Evolutionary conservation across 2,888 invertebrate genomes (phyloP).

Genomic region (Chrysolina haemoptera): DNA sequence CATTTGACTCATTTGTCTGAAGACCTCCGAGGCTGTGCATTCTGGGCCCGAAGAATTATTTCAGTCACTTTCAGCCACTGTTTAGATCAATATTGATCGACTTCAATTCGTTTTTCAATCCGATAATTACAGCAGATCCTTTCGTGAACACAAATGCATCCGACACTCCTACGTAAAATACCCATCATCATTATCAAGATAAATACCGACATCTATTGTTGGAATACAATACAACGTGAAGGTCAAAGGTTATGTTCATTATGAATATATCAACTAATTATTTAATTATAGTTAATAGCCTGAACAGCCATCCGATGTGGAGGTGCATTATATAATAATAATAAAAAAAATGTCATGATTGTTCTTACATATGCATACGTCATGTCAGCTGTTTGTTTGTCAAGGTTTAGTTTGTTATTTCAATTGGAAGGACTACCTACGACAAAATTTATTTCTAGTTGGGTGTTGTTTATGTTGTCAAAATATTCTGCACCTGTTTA

Average conservation of each 20-base stretch:
- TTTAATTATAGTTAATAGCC: constrained; percentile 8
- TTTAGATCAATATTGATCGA: neutral
- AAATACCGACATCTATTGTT: constrained; percentile 16
- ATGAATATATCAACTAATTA: constrained; percentile 12
- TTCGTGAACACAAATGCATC: constrained; percentile 2
- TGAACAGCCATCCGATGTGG: neutral
- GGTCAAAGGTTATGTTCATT: constrained; percentile 15
- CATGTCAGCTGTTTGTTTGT: neutral
- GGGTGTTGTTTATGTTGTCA: neutral
- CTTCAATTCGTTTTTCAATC: neutral
- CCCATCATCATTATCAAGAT: constrained; percentile 5
- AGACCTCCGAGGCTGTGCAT: too few relatives aligned
- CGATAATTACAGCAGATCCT: constrained; percentile 5
- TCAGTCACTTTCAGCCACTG: neutral
- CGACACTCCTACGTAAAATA: neutral
- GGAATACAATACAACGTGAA: constrained; percentile 10
- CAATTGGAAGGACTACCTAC: neutral
- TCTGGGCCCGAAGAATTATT: neutral
- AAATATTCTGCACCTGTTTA: neutral
- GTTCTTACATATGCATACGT: neutral
- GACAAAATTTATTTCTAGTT: neutral
- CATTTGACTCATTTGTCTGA: too few relatives aligned
- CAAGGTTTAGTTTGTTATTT: constrained; percentile 3
- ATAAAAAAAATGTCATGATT: constrained; percentile 7
- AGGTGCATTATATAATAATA: constrained; percentile 4